Percentiles rank a stretch among this genome's conserved stretches.
phyloP scores from a whole-genome alignment of 1,140 invertebrate genomes.

The Manduca sexta region DNA sequence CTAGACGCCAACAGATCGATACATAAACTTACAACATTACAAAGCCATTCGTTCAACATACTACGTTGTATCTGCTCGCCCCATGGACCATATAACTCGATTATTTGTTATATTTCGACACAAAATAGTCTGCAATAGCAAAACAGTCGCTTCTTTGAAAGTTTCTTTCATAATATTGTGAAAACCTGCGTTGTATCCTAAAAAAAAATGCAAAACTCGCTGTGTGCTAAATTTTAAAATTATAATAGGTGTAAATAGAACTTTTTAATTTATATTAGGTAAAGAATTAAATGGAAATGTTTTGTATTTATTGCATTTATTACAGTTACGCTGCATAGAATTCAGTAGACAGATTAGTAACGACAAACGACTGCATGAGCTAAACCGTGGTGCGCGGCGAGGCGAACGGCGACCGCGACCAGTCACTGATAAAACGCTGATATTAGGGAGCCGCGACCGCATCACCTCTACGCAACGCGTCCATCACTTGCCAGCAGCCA shows the following conservation, averaged over 20 bases:
- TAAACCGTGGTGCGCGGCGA: conserved; percentile 8
- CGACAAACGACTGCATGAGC: no score
- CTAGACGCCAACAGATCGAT: conserved; percentile 60
- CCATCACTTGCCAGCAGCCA: conserved; percentile 30
- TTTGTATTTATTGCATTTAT: no score
- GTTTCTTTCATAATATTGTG: no score
- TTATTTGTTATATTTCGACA: neutral
- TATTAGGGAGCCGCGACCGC: conserved; percentile 54
- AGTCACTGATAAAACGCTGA: conserved; percentile 62
- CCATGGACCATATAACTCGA: neutral
- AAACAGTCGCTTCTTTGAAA: no score
- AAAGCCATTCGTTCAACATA: conserved; percentile 32
- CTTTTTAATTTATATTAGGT: no score
- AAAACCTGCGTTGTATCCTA: no score
- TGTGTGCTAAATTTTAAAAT: no score
- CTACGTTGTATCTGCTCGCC: neutral
- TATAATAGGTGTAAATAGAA: no score
- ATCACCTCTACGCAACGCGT: conserved; percentile 28
- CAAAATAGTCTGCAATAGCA: neutral
- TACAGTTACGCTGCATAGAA: neutral
- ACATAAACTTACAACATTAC: conserved; percentile 61
- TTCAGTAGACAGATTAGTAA: neutral
- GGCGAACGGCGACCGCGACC: conserved; percentile 26
- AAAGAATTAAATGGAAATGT: no score
- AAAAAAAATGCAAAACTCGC: no score